Evolutionary conservation across 2,113 vertebrate genomes (phyloP).

Genomic region (Pipa parva): DNA sequence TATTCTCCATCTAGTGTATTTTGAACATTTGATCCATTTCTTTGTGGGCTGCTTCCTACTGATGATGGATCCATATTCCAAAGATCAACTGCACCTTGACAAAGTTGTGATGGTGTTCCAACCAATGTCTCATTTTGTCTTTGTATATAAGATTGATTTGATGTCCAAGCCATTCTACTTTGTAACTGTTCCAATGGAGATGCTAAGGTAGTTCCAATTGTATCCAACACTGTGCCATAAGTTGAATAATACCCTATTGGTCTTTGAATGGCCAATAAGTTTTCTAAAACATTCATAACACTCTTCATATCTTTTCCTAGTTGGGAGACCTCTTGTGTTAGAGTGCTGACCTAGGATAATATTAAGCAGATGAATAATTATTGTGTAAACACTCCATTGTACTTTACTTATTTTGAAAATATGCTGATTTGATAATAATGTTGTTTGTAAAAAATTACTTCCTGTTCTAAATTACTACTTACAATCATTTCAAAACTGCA

Average conservation of each 20-base stretch:
- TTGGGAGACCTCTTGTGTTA: constrained; percentile 74
- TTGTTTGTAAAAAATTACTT: too few relatives aligned
- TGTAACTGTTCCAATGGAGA: constrained; percentile 59
- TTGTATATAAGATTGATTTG: constrained; percentile 55
- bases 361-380: constrained; percentile 5
- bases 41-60: constrained; percentile 58
- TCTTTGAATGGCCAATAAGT: constrained; percentile 55
- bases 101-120: constrained; percentile 61
- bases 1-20: constrained; percentile 52
- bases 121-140: constrained; percentile 50
- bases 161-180: constrained; percentile 55
- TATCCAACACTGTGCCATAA: constrained; percentile 33
- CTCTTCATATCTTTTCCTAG: constrained; percentile 71
- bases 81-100: constrained; percentile 50
- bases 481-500: too few relatives aligned
- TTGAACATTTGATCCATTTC: constrained; percentile 52
- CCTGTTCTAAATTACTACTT: too few relatives aligned
- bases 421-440: too few relatives aligned
- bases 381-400: too few relatives aligned
- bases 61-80: constrained; percentile 59
- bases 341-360: constrained; percentile 58
- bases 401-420: too few relatives aligned
- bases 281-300: constrained; percentile 67
- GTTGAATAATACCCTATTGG: constrained; percentile 54
- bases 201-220: constrained; percentile 45